phyloP scores from a whole-genome alignment of 2,888 invertebrate genomes.

The Cryptus armator region DNA sequence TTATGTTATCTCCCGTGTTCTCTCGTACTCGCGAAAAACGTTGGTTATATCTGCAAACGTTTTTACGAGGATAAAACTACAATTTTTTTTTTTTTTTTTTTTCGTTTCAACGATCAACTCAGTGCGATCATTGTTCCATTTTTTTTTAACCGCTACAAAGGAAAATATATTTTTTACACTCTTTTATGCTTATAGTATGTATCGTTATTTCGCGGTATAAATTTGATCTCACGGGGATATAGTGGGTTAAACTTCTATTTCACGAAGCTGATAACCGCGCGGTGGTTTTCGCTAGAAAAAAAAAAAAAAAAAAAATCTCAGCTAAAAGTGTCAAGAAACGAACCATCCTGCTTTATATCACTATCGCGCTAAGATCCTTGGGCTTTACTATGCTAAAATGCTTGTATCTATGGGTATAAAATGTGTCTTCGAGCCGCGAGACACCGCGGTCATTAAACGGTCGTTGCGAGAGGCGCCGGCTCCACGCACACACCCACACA shows the following conservation, averaged over 20 bases:
- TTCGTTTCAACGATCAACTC: neutral
- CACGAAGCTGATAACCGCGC: neutral
- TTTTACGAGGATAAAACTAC: constrained; percentile 8
- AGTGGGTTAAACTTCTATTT: neutral
- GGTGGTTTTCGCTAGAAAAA: neutral
- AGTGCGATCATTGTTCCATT: neutral
- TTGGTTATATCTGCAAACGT: neutral
- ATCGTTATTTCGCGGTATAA: neutral
- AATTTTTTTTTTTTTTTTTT: neutral
- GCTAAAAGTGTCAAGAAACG: constrained; percentile 7
- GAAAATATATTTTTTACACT: neutral
- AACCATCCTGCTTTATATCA: neutral
- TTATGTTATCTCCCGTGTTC: neutral
- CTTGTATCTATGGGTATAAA: constrained; percentile 34
- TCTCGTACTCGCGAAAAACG: neutral
- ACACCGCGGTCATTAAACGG: constrained; percentile 54
- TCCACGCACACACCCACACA: constrained; percentile 21
- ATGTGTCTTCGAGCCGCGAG: constrained; percentile 29
- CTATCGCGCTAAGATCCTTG: constrained; percentile 29
- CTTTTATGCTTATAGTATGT: neutral
- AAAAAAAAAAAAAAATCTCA: neutral
- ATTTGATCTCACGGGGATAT: neutral
- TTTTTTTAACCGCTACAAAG: neutral
- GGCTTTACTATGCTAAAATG: constrained; percentile 8
- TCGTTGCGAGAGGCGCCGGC: constrained; percentile 46